These are phyloP conservation scores for Boloria selene DNA, from an alignment of 2,888 invertebrate genomes.

Conservation along the genomic window DNA sequence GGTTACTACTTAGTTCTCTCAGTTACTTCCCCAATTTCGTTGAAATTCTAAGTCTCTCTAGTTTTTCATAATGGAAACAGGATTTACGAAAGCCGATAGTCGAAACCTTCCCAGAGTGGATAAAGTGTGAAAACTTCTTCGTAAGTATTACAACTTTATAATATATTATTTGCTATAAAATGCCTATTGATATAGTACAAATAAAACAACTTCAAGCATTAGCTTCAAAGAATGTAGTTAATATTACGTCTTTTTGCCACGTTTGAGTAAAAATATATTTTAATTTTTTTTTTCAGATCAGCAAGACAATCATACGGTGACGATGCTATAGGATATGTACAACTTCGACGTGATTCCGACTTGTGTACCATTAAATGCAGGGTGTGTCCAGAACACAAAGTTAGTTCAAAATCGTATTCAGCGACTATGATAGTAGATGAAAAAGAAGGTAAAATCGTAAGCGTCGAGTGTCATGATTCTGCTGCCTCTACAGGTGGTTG, in stretches of 20 bases:
- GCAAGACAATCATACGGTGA: not conserved
- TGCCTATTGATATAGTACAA: too few relatives aligned
- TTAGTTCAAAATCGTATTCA: not conserved
- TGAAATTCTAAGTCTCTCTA: too few relatives aligned
- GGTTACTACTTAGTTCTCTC: too few relatives aligned
- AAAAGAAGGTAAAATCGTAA: not conserved
- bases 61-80: too few relatives aligned
- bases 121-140: constrained; percentile 3
- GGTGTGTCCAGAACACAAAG: not conserved
- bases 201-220: too few relatives aligned
- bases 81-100: too few relatives aligned
- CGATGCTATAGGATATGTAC: not conserved
- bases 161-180: not conserved
- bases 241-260: too few relatives aligned
- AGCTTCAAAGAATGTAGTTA: too few relatives aligned
- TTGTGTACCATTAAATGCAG: not conserved
- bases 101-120: too few relatives aligned
- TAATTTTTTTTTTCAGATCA: not conserved
- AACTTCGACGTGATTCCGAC: not conserved
- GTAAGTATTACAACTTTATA: not conserved
- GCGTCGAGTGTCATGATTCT: constrained; percentile 8
- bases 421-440: not conserved
- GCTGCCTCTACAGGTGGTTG: constrained; percentile 33
- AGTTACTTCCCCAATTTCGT: too few relatives aligned
- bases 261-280: too few relatives aligned